Base-by-base conservation (phyloP, 1,140 invertebrate species). In the Tetragonula clypearis region DNA sequence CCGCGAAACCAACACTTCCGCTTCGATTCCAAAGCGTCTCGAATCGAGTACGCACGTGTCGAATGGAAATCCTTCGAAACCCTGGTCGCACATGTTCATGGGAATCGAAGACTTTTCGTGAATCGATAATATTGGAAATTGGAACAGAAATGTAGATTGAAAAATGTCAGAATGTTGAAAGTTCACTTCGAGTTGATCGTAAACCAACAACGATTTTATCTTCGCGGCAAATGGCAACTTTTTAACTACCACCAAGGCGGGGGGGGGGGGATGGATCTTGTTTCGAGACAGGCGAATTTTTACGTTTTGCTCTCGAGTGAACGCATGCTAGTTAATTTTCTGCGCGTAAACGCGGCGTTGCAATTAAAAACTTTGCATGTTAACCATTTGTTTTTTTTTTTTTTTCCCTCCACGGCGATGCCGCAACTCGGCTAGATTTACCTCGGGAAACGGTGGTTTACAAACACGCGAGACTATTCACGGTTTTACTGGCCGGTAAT, bases 381-480 rank as follows among this genome's bases (percentile, higher is more conserved):
- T 58, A 76, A 76, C 30, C 65, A 65, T 58, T 76, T 76, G 30
- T 77, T 23, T 30, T 11, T 81, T 35, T 62, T 56, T 69, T 17
- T 26, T 49, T 49, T 49, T 49, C 41, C 0, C 41, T 49, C 6
- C 26, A 49, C 4, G 21, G 19, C 0, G 65, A 26, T 58, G 23
- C 58, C 35, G 62, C 58, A 15, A 41, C 56, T 60, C 76, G 76
- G 58, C 41, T 78, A 71, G 66, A 71, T 66, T 76, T 66, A 19
- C 12, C 73, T 35, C 49, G 65, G 65, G 62, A 35, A 83, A 77
- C 81, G 62, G 74, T 65, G 76, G 86, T 84, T 76, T 79, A 78
- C 82, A 84, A 79, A 87, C 86, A 79, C 35, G 79, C 75, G 79
- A 79, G 83, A 87, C 86, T 87, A 88, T 81, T 80, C 82, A 81